Base-by-base conservation (phyloP, 2,113 vertebrate species). In the Peucedramus taeniatus region DNA sequence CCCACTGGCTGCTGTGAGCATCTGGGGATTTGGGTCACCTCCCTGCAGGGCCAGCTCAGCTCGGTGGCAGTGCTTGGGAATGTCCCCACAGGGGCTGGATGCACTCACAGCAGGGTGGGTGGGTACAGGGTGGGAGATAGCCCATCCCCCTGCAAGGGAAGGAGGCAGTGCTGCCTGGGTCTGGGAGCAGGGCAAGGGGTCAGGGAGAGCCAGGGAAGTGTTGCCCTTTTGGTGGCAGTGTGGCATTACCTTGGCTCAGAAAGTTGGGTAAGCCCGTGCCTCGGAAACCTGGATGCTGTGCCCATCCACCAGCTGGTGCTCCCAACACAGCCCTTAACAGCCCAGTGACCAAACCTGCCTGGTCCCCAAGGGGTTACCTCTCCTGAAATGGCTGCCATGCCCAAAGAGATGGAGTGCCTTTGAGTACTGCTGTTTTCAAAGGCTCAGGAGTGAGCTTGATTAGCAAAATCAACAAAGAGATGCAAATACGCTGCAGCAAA, bases 161-260 rank as follows among this genome's bases (percentile, higher is more conserved):
- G 28, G 28, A 70, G 44, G 40, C 33, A 71, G 35, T 1, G 19
- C 40, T 89, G 70, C 44, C 50, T 7, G 15, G 40, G 18, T 0
- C 7, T 54, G 51, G 42, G 56, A 68, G 63, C 56, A 19, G 77
- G 69, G 66, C 70, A 47, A 53, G 57, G 63, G 89, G 91, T 77
- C 63, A 92, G 75, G 42, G 64, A 66, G 1, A 35, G 88, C 65
- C 53, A 56, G 45, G 7, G 2, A 84, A 66, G 23, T 1, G 39
- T 63, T 90, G 88, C 94, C 95, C 95, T 95, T 95, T 93, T 96
- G 95, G 90, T 95, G 96, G 94, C 92, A 93, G 88, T 94, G 94
- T 94, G 96, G 88, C 90, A 53, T 89, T 92, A 83, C 60, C 94
- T 94, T 88, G 90, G 50, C 79, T 94, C 45, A 37, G 74, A 64